Evolutionary conservation across 2,113 vertebrate genomes (phyloP).

Genomic region (Stegastes partitus): DNA sequence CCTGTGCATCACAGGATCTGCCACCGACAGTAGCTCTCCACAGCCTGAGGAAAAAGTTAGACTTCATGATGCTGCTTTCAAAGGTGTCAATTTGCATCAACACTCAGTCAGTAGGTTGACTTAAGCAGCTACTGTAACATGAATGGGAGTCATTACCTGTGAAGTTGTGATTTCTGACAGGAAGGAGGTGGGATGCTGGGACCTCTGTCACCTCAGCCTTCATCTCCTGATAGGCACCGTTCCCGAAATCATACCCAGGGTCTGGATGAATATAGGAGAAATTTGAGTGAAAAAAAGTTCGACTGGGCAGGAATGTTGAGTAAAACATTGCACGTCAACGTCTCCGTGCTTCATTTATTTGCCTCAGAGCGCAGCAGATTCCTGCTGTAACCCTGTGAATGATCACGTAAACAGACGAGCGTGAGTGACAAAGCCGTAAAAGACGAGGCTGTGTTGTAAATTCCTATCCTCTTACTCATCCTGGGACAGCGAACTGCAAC

Average conservation of each 20-base stretch:
- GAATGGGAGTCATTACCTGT: constrained; percentile 44
- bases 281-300: not conserved
- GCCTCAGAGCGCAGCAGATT: constrained; percentile 21
- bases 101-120: no score
- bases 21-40: constrained; percentile 89
- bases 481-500: constrained; percentile 33
- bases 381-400: not conserved
- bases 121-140: not conserved
- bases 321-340: not conserved
- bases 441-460: constrained; percentile 55
- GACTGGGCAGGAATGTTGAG: not conserved
- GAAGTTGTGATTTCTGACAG: constrained; percentile 64
- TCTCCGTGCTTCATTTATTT: not conserved
- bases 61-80: not conserved
- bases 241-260: constrained; percentile 76
- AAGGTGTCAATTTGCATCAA: not conserved
- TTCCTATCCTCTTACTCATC: constrained; percentile 55
- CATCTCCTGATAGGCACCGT: constrained; percentile 88
- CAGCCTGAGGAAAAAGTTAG: constrained; percentile 83
- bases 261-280: constrained; percentile 44
- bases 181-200: constrained; percentile 82
- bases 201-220: constrained; percentile 91
- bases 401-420: constrained; percentile 43
- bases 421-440: constrained; percentile 53
- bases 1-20: constrained; percentile 88